Evolutionary conservation across 1,140 invertebrate genomes (phyloP).

Genomic region (Cotesia chilonis): DNA sequence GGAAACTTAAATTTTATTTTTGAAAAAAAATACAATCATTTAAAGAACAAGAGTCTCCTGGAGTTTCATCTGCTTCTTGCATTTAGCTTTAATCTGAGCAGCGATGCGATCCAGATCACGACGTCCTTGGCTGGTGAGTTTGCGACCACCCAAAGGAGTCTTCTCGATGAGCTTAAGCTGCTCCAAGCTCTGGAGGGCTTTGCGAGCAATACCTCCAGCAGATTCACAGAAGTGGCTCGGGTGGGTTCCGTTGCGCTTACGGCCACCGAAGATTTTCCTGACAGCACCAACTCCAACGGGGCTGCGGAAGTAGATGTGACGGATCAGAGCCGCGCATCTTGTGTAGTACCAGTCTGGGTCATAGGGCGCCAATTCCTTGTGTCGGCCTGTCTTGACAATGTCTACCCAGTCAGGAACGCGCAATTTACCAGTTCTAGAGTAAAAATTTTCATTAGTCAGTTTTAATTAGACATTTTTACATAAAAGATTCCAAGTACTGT

Average conservation of each 20-base stretch:
- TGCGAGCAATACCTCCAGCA: conserved; percentile 89
- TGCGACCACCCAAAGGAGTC: conserved; percentile 84
- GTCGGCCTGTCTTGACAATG: conserved; percentile 92
- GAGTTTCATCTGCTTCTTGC: conserved; percentile 67
- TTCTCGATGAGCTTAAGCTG: conserved; percentile 94
- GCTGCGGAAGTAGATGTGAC: conserved; percentile 94
- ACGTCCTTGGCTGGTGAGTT: conserved; percentile 89
- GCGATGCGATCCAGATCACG: conserved; percentile 98
- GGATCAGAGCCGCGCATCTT: conserved; percentile 89
- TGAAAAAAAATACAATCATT: too few species aligned
- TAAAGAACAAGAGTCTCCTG: conserved; percentile 47
- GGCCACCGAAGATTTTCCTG: conserved; percentile 95
- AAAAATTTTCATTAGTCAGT: background rate
- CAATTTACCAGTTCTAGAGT: conserved; percentile 90
- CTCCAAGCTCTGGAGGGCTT: conserved; percentile 94
- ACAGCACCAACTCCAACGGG: conserved; percentile 96
- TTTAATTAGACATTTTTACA: too few species aligned
- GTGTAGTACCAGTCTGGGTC: conserved; percentile 98
- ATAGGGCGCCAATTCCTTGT: conserved; percentile 96
- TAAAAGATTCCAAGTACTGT: background rate
- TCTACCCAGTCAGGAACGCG: conserved; percentile 98
- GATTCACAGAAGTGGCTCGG: conserved; percentile 94
- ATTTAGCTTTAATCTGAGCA: conserved; percentile 84
- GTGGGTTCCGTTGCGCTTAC: conserved; percentile 94
- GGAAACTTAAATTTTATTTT: too few species aligned